These are phyloP conservation scores for Trissolcus japonicus DNA, from an alignment of 2,888 invertebrate genomes.

Conservation along the genomic window DNA sequence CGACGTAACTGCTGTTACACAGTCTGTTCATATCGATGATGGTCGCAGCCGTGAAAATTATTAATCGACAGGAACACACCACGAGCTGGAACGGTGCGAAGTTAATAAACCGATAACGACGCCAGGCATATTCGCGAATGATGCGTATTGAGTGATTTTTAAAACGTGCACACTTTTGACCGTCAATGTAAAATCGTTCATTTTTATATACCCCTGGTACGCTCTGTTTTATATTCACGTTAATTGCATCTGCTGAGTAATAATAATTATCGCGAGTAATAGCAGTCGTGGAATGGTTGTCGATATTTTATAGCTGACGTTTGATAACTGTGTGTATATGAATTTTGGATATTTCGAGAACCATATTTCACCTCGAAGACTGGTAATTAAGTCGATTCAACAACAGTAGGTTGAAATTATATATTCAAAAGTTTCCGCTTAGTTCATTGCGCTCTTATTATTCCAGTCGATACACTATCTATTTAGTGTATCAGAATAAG, in stretches of 20 bases:
- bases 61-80: conserved; percentile 57
- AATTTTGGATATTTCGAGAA: conserved; percentile 54
- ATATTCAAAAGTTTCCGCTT: conserved; percentile 58
- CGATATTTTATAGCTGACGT: conserved; percentile 51
- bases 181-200: conserved; percentile 22
- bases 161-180: conserved; percentile 31
- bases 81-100: conserved; percentile 62
- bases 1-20: conserved; percentile 53
- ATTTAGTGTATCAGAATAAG: conserved; percentile 56
- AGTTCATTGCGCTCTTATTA: conserved; percentile 57
- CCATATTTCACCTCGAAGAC: conserved; percentile 52
- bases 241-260: conserved; percentile 6
- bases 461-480: conserved; percentile 57
- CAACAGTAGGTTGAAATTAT: conserved; percentile 54
- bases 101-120: conserved; percentile 63
- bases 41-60: conserved; percentile 60
- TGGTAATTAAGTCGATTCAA: conserved; percentile 56
- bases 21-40: conserved; percentile 58
- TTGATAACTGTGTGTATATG: conserved; percentile 46
- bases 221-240: conserved; percentile 8
- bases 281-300: conserved; percentile 35
- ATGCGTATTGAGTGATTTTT: conserved; percentile 21
- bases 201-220: conserved; percentile 14
- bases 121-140: conserved; percentile 47
- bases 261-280: conserved; percentile 39